A percentile compares a stretch with the other conserved stretches of the same genome.
phyloP scores from a whole-genome alignment of 1,140 invertebrate species.

The Drosophila carrolli region DNA sequence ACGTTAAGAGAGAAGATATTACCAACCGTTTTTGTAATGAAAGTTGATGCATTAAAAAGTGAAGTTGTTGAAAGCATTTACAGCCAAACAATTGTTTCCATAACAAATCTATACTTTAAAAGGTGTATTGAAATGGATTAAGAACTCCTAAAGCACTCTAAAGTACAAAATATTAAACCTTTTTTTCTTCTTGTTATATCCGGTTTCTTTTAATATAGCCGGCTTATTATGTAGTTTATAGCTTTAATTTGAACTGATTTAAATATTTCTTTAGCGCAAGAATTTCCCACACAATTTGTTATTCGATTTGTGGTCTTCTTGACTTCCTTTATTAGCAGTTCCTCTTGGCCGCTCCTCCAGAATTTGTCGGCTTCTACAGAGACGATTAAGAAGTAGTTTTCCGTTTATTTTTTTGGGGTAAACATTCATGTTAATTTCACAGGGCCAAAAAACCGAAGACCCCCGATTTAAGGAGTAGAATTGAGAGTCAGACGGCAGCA shows the following conservation, averaged over 20 bases:
- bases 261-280: not conserved
- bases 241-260: not conserved
- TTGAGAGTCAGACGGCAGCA: constrained; percentile 52
- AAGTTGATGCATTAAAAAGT: constrained; percentile 2
- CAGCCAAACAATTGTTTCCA: too few relatives aligned
- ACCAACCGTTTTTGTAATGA: constrained; percentile 1
- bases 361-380: constrained; percentile 36
- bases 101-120: too few relatives aligned
- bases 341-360: not conserved
- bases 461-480: constrained; percentile 7
- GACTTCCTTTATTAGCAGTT: constrained; percentile 42
- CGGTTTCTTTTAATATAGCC: too few relatives aligned
- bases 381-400: constrained; percentile 30
- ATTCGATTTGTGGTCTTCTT: constrained; percentile 23
- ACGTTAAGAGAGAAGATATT: not conserved
- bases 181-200: too few relatives aligned
- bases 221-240: not conserved
- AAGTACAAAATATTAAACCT: too few relatives aligned
- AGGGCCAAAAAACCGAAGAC: constrained; percentile 8
- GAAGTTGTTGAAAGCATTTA: too few relatives aligned
- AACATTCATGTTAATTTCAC: constrained; percentile 50
- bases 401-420: constrained; percentile 36
- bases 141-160: too few relatives aligned
- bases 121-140: too few relatives aligned
- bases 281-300: constrained; percentile 35